Evolutionary conservation across 2,113 vertebrate genomes (phyloP).

Genomic region (Microtus pennsylvanicus): DNA sequence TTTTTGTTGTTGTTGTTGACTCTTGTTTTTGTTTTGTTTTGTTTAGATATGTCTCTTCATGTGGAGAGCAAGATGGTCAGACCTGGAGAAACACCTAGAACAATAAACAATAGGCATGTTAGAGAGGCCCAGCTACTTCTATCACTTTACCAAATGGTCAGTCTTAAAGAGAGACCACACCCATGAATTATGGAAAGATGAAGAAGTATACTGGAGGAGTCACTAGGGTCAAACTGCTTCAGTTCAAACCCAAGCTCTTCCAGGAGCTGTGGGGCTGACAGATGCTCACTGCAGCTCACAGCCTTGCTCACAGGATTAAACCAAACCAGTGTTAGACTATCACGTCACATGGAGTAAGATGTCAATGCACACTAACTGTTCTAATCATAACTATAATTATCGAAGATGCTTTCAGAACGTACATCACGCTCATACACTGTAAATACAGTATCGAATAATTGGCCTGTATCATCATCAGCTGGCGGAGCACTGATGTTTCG

Average conservation of each 20-base stretch:
- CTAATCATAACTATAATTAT: neutral
- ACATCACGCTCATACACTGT: neutral
- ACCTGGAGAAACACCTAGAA: constrained; percentile 98
- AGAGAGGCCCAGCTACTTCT: neutral
- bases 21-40: neutral
- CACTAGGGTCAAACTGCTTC: neutral
- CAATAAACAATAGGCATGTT: constrained; percentile 74
- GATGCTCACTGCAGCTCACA: neutral
- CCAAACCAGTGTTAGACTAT: neutral
- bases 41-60: constrained; percentile 98
- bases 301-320: neutral
- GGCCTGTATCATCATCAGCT: neutral
- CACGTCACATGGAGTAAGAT: neutral
- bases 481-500: neutral
- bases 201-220: neutral
- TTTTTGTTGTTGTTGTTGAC: neutral
- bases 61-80: constrained; percentile 97
- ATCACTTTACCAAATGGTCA: neutral
- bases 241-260: neutral
- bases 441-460: neutral
- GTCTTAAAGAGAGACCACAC: neutral
- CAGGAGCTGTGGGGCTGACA: neutral
- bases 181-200: neutral
- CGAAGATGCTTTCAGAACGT: neutral
- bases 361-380: neutral